These are phyloP conservation scores for Synanceia verrucosa DNA, from an alignment of 2,797 vertebrate genomes.

Conservation along the genomic window DNA sequence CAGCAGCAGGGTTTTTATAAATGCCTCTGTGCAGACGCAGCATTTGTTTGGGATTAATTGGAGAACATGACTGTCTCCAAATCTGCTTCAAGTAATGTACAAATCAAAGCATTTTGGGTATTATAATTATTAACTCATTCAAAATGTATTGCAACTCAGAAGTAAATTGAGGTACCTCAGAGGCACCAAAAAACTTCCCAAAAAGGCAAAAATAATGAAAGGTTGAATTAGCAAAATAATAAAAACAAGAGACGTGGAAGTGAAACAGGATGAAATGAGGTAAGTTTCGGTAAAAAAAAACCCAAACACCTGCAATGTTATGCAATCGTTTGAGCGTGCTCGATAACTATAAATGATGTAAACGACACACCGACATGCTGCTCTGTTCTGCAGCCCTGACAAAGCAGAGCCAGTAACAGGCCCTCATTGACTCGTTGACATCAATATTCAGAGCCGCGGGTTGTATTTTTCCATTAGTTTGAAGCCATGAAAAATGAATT, in stretches of 20 bases:
- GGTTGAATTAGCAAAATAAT: neutral
- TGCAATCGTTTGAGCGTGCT: neutral
- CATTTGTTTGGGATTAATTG: constrained; percentile 49
- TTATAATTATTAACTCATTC: neutral
- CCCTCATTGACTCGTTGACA: constrained; percentile 42
- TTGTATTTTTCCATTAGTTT: constrained; percentile 35
- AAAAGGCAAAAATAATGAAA: neutral
- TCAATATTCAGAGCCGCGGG: constrained; percentile 41
- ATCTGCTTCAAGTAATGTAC: constrained; percentile 8
- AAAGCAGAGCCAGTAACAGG: constrained; percentile 14
- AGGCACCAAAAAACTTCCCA: neutral
- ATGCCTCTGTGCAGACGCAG: neutral
- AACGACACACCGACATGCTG: neutral
- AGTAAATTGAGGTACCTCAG: too few relatives aligned
- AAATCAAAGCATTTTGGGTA: neutral
- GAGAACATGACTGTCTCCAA: constrained; percentile 3
- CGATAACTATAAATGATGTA: neutral
- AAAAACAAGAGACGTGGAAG: neutral
- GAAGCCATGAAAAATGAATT: constrained; percentile 42
- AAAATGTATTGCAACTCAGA: too few relatives aligned
- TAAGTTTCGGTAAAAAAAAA: neutral
- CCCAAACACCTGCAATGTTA: neutral
- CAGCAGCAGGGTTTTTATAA: constrained; percentile 24
- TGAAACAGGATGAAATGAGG: neutral
- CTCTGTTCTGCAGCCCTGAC: neutral